Evolutionary conservation across 2,113 vertebrate genomes (phyloP).

Genomic region (Tapirus terrestris): DNA sequence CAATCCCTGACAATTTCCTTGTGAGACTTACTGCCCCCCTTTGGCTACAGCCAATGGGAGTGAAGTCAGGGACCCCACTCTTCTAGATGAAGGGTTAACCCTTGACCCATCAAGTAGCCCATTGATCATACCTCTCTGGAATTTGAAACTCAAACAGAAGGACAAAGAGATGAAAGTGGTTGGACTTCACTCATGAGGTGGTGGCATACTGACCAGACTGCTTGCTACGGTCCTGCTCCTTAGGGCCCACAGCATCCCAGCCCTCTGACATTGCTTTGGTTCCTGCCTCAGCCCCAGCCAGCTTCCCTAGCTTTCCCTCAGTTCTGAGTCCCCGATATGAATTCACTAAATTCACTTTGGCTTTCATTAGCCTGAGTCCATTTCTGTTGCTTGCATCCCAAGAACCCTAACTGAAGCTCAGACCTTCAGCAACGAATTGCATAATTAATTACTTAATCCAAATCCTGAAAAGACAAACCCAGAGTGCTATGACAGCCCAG

Average conservation of each 20-base stretch:
- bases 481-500: not conserved
- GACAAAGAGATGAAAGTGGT: not conserved
- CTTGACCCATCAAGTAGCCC: not conserved
- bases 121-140: not conserved
- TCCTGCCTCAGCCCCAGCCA: not conserved
- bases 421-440: not conserved
- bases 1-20: not conserved
- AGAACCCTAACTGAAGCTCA: not conserved
- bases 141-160: not conserved
- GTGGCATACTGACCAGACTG: not conserved
- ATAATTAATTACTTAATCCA: not conserved
- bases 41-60: not conserved
- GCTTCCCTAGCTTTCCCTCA: not conserved
- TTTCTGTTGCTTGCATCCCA: not conserved
- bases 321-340: not conserved
- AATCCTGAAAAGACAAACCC: not conserved
- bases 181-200: not conserved
- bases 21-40: not conserved
- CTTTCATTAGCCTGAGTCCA: not conserved
- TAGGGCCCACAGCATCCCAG: not conserved
- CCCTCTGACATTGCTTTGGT: not conserved
- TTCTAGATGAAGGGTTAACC: not conserved
- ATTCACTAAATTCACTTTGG: not conserved
- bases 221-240: not conserved
- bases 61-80: not conserved